Percentiles rank a stretch among this genome's conserved stretches.
These are phyloP conservation scores for Strigops habroptila DNA, from an alignment of 2,113 vertebrate species.

Conservation along the genomic window DNA sequence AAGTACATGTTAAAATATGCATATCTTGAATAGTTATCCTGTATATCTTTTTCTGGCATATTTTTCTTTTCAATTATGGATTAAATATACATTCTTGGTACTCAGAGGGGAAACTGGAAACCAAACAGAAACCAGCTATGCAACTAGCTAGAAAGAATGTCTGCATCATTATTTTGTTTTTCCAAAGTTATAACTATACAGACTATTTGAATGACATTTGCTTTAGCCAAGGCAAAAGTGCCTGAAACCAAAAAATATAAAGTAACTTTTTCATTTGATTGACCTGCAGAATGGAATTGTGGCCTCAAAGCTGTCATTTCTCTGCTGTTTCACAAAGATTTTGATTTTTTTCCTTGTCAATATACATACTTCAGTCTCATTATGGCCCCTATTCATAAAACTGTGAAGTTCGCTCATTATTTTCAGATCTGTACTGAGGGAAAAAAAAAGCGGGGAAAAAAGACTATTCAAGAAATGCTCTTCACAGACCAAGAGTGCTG, in stretches of 20 bases:
- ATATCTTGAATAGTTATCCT: neutral
- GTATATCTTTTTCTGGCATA: neutral
- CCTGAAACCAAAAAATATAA: neutral
- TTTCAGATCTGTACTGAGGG: neutral
- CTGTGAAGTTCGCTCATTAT: neutral
- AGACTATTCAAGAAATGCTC: neutral
- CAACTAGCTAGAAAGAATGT: neutral
- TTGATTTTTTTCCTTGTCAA: neutral
- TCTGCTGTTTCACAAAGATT: neutral
- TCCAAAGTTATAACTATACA: neutral
- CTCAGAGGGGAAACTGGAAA: neutral
- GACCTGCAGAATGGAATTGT: neutral
- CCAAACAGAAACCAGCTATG: neutral
- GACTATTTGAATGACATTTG: neutral
- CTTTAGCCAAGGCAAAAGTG: neutral
- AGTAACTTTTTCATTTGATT: neutral
- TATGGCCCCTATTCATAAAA: neutral
- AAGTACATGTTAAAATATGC: neutral
- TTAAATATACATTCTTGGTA: neutral
- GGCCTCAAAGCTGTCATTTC: neutral
- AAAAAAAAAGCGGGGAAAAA: accelerated
- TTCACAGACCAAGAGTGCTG: neutral
- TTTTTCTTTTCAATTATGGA: neutral
- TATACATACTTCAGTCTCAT: neutral
- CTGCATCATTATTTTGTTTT: neutral